Percentiles rank a stretch among this genome's conserved stretches.
Evolutionary conservation across 1,140 invertebrate genomes (phyloP).

Genomic region (Rhopalosiphum padi): DNA sequence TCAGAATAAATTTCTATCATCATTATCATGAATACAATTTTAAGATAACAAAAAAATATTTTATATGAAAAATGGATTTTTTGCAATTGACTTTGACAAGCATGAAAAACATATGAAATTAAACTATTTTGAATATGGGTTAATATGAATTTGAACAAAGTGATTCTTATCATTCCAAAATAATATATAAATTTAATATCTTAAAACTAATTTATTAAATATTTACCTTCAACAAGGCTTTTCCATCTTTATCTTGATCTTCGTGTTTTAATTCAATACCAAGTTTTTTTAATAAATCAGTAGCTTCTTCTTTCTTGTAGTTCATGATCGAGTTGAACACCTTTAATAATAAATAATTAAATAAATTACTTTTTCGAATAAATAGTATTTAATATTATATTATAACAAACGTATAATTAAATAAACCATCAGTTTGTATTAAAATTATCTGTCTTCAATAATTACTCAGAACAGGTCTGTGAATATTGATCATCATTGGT

Average conservation of each 20-base stretch:
- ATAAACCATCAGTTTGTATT: neutral
- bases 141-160: neutral
- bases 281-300: slow-evolving; percentile 84
- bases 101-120: neutral
- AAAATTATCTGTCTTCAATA: slow-evolving; percentile 14
- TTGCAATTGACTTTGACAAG: neutral
- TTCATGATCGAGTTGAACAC: slow-evolving; percentile 98
- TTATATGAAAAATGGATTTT: neutral
- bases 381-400: neutral
- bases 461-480: slow-evolving; percentile 45
- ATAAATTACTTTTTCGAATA: neutral
- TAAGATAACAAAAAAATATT: neutral
- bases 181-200: neutral
- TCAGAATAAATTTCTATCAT: slow-evolving; percentile 44
- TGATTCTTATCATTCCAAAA: neutral
- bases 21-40: neutral
- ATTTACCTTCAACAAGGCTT: slow-evolving; percentile 81
- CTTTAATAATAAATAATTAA: slow-evolving; percentile 62
- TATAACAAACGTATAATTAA: neutral
- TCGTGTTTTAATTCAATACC: slow-evolving; percentile 92
- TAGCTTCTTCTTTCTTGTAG: slow-evolving; percentile 95
- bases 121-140: neutral
- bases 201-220: too few relatives aligned
- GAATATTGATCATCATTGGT: slow-evolving; percentile 42
- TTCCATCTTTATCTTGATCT: slow-evolving; percentile 96